Percentiles rank a stretch among this genome's conserved stretches.
These are phyloP conservation scores for Podarcis lilfordi DNA, from an alignment of 2,797 vertebrate species.

Conservation along the genomic window DNA sequence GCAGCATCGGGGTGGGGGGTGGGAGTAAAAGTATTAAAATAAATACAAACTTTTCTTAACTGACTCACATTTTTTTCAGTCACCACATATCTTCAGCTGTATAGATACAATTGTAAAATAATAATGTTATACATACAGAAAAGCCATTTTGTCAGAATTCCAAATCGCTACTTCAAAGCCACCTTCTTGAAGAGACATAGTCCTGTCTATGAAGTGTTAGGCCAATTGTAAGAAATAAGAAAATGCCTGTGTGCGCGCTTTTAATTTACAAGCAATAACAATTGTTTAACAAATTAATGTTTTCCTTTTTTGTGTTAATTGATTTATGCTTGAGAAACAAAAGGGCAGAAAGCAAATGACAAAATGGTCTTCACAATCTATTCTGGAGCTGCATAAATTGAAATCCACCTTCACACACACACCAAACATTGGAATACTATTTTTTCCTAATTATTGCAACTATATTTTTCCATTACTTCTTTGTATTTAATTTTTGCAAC, in stretches of 20 bases:
- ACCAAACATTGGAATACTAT: rapidly evolving
- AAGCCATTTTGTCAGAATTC: background rate
- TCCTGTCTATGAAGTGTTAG: constrained; percentile 29
- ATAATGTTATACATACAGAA: background rate
- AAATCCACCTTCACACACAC: background rate
- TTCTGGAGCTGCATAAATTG: background rate
- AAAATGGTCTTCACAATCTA: background rate
- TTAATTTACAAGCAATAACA: background rate
- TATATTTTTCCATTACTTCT: background rate
- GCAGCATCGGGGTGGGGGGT: background rate
- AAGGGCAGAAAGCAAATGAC: background rate
- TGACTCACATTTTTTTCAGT: background rate
- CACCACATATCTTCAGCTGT: background rate
- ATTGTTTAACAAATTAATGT: background rate
- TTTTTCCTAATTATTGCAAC: background rate
- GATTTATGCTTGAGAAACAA: constrained; percentile 12
- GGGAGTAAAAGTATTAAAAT: background rate
- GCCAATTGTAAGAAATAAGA: background rate
- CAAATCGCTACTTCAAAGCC: background rate
- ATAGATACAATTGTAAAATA: background rate
- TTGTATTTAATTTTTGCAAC: background rate
- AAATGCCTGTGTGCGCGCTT: background rate
- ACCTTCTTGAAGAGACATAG: background rate
- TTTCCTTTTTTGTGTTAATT: background rate
- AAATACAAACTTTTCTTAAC: background rate